Base-by-base conservation (phyloP, 2,888 invertebrate genomes). In the Xestobium rufovillosum region DNA sequence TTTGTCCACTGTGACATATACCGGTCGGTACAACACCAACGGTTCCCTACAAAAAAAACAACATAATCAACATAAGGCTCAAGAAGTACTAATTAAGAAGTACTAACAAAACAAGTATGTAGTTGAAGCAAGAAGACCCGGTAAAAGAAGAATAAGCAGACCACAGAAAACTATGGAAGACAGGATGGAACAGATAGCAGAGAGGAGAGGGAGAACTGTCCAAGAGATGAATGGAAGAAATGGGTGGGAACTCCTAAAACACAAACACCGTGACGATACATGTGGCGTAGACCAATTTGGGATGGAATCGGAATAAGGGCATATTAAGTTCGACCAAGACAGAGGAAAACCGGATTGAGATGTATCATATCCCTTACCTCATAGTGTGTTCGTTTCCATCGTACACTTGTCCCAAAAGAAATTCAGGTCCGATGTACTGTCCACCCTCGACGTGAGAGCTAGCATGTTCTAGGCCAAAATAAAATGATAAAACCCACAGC, bases 351-450 rank as follows among this genome's bases (percentile, higher is more conserved):
- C n/a, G 10, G 3, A 3, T 31, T 13, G 9, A 9, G 4, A n/a
- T 30, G 3, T 13, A 12, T 23, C 8, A 23, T 8, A 23, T 23
- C 23, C 17, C 39, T 41, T 48, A 60, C 61, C 59, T 56, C 39
- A 60, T 48, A 45, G 57, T 54, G 44, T 61, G 61, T 49, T 71
- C 71, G 14, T 71, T 73, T 11, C 82, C 82, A 58, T 82, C 82
- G 57, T 84, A 83, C 3, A 85, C 85, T 63, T 84, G 82, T 2
- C 83, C 83, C 32, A 84, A 63, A 35, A 83, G 75, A 59, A 85
- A 84, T 62, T 85, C 83, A 0, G 83, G 82, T 12, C 81, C 81
- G 30, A 81, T 75, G 65, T 83, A 84, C 63, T 78, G 74, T 1
- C 85, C 85, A 8, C 83, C 84, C 61, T 84, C 84, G 1, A 83